Evolutionary conservation across 1,140 invertebrate species (phyloP).

Genomic region (Scaptomyza hsui): DNA sequence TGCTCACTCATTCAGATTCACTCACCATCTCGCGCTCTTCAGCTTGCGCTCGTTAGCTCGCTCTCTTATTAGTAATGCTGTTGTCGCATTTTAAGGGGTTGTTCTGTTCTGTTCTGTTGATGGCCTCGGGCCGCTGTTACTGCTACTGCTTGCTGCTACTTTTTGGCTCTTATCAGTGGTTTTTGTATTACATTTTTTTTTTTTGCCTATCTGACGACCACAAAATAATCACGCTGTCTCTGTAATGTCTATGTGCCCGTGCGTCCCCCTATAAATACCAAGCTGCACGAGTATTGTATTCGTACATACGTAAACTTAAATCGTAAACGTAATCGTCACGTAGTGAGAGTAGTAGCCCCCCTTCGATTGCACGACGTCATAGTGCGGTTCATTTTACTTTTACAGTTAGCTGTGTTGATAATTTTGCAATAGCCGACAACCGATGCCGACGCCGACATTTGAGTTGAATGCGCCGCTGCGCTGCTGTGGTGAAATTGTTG

Average conservation of each 20-base stretch:
- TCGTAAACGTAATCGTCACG: conserved; percentile 33
- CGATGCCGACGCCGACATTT: conserved; percentile 6
- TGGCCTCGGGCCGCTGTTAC: conserved; percentile 9
- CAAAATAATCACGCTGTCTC: conserved; percentile 51
- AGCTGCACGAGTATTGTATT: conserved; percentile 48
- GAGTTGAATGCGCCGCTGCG: conserved; percentile 31
- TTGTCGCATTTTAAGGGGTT: conserved; percentile 25
- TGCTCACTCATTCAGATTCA: neutral
- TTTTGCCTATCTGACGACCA: conserved; percentile 68
- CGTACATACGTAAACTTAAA: conserved; percentile 21
- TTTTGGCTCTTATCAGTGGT: conserved; percentile 60
- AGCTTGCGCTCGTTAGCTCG: conserved; percentile 7
- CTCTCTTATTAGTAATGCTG: conserved; percentile 16
- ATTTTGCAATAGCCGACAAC: neutral
- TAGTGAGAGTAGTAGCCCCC: neutral
- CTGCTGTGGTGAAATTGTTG: conserved; percentile 55
- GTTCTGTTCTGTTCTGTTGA: conserved; percentile 7
- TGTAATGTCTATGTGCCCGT: conserved; percentile 49
- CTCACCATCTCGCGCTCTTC: neutral
- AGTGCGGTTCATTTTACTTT: conserved; percentile 39
- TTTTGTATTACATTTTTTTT: conserved; percentile 58
- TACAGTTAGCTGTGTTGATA: conserved; percentile 57
- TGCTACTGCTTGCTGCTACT: conserved; percentile 17
- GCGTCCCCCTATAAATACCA: too few relatives aligned
- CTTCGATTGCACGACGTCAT: conserved; percentile 67